Evolutionary conservation across 2,113 vertebrate genomes (phyloP), one percentile per base, ranked within the genome.

Genomic region (Callipepla californica): DNA sequence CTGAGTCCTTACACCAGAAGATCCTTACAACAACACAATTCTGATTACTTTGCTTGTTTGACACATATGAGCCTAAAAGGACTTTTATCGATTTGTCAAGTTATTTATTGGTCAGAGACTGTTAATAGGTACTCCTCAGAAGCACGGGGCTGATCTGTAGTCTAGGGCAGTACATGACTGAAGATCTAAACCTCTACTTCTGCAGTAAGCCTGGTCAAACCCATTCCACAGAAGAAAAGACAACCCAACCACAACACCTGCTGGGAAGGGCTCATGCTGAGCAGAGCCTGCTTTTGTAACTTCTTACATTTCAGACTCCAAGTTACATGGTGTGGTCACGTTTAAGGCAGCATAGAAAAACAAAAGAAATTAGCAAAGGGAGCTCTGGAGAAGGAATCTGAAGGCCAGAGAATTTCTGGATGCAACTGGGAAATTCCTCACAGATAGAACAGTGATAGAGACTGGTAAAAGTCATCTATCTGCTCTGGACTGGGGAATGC

Each of bases 251-350:
- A 36, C 28, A 75, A 61, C 1, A 9, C 19, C 30, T 63, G 34
- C 26, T 94, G 34, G 38, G 21, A 89, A 80, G 63, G 50, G 48
- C 18, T 84, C 28, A 45, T 1, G 4, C 22, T 13, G 44, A 61
- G 12, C 20, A 65, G 15, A 81, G 32, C 45, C 34, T 44, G 40
- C 15, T 81, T 58, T 28, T 57, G 12, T 8, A 78, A 23, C 23
- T 69, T 23, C 68, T 77, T 25, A 47, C 12, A 25, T 25, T 80
- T 34, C 40, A 73, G 23, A 12, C 73, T 42, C 4, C 38, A 55
- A 12, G 11, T 12, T 53, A 30, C 1, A 0, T 45, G 26, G 38
- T 48, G 0, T 36, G 18, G 38, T 44, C 47, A 23, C 2, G 5
- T 11, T 7, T 21, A 58, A 4, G 26, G 42, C 30, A 70, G 23